Base-by-base conservation (phyloP, 64 coral and sea anemone species). In the Montipora foliosa region DNA sequence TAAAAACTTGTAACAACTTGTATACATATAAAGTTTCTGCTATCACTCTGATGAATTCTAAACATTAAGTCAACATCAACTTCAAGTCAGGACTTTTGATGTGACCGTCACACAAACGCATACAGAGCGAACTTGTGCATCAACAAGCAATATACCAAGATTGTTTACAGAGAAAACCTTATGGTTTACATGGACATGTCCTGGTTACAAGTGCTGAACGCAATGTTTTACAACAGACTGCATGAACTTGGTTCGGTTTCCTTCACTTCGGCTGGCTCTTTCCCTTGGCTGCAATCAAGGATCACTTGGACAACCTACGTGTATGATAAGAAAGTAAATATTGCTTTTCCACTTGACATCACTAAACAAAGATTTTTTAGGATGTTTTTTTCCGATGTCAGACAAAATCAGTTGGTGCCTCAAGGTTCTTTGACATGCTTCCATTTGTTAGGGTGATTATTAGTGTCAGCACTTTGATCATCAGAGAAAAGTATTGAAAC, bases 11-110 rank as follows among this genome's bases (percentile, higher is more conserved):
- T 57, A 19, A 80, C 16, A 22, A 24, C 49, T 55, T 10, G 57
- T 62, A 61, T 46, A 82, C 25, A 53, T 22, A 19, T 68, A 1
- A 5, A 61, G 25, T 47, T 46, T 84, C 60, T 84, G 81, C 81
- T 84, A 60, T 84, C 44, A n/a, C 60, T 67, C 81, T 84, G 81
- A 16, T 67, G 44, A 46, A 46, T 84, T 84, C n/a, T 67, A 19
- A 84, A 45, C 81, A 67, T 84, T 44, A 84, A 84, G 81, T 84
- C 61, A 67, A 61, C 81, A 84, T 84, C 81, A 37, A 37, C 37
- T 37, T 67, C 47, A 47, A 67, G 52, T 37, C 52, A 55, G 78
- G 10, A 58, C 29, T 84, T 84, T 84, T 67, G 81, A 84, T 68
- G 81, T 84, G 81, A 84, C 81, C 19, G 44, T 84, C 81, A 84